These are phyloP conservation scores for Lamprologus sp. DNA, from an alignment of 2,113 vertebrate genomes.

Conservation along the genomic window DNA sequence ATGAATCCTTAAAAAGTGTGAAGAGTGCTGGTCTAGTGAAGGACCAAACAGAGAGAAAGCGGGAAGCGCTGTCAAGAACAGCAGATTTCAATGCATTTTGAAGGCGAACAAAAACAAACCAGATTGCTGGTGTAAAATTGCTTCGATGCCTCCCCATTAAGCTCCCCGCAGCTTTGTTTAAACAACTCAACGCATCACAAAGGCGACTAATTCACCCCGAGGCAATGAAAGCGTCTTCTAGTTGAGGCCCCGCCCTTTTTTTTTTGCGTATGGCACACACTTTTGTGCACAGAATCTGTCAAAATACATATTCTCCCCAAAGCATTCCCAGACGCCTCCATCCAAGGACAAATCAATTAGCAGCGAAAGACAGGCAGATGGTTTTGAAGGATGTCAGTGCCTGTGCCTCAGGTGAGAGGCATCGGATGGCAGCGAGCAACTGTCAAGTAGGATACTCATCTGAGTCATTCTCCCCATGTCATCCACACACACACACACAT, in stretches of 20 bases:
- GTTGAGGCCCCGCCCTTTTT: not conserved
- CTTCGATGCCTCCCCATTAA: not conserved
- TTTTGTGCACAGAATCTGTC: conserved; percentile 31
- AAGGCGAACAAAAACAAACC: conserved; percentile 8
- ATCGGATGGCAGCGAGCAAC: conserved; percentile 38
- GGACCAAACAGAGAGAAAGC: not conserved
- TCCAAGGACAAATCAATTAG: conserved; percentile 76
- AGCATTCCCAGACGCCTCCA: conserved; percentile 24
- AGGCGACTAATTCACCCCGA: conserved; percentile 7
- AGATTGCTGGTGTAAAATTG: conserved; percentile 1
- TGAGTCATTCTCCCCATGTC: conserved; percentile 29
- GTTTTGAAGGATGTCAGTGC: conserved; percentile 61
- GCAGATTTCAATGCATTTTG: not conserved
- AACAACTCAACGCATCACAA: conserved; percentile 29
- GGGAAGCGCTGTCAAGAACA: not conserved
- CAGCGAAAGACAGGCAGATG: conserved; percentile 58
- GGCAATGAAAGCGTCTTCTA: not conserved
- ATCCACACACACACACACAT: not conserved
- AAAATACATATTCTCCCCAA: conserved; percentile 41
- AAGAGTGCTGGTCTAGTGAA: conserved; percentile 13
- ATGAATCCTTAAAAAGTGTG: conserved; percentile 1
- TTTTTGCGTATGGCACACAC: not conserved
- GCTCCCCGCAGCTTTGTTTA: conserved; percentile 1
- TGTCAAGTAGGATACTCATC: conserved; percentile 60
- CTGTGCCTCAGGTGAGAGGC: conserved; percentile 60